Conservation (phyloP, 2,113 vertebrate species). For the Gambusia affinis region DNA sequence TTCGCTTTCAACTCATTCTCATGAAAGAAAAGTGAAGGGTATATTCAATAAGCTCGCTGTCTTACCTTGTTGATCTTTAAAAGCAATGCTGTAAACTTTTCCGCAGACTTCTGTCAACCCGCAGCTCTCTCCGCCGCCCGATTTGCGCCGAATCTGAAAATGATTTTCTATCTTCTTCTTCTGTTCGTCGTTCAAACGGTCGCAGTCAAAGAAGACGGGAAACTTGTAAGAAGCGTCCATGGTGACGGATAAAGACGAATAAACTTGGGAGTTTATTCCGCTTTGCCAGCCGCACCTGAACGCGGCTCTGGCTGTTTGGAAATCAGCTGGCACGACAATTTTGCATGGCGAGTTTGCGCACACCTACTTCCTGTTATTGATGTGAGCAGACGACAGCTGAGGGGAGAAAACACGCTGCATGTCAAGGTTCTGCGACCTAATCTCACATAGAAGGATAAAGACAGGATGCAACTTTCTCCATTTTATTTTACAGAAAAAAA, state of each 20-base stretch:
- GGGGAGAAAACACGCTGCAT: no score
- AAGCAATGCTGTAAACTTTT: conserved; percentile 46
- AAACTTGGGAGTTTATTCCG: not conserved
- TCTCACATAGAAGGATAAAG: no score
- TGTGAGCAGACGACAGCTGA: no score
- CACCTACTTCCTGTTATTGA: not conserved
- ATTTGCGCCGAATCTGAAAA: conserved; percentile 49
- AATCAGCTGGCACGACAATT: not conserved
- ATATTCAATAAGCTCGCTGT: not conserved
- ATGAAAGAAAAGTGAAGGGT: fast-evolving
- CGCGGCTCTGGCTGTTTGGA: not conserved
- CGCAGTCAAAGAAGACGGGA: conserved; percentile 45
- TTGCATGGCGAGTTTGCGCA: no score
- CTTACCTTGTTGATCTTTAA: conserved; percentile 54
- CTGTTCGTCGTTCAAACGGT: not conserved
- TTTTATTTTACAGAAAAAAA: no score
- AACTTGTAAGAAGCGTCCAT: conserved; percentile 35
- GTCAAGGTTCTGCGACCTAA: not conserved
- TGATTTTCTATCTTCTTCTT: conserved; percentile 32
- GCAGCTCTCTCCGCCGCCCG: conserved; percentile 66
- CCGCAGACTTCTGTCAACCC: not conserved
- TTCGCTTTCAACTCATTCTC: conserved; percentile 22
- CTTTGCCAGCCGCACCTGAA: not conserved
- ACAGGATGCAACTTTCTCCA: no score
- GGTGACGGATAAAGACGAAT: not conserved